Percentiles rank a stretch among this genome's conserved stretches.
These are phyloP conservation scores for Gadopsis marmoratus DNA, from an alignment of 2,797 vertebrate species.

Conservation along the genomic window DNA sequence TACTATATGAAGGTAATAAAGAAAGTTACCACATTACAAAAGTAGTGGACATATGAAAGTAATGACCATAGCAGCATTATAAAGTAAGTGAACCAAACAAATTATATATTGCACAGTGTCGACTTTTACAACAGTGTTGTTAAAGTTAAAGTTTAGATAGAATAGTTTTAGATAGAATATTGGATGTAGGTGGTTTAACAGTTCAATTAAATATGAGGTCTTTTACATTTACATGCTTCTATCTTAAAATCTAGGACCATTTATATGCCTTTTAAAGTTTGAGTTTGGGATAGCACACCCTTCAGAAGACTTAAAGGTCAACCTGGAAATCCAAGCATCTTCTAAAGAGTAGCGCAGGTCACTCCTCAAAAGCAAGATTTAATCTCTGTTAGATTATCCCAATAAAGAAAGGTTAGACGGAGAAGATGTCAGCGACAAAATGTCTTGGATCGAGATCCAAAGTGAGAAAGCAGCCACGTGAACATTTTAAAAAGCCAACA, in stretches of 20 bases:
- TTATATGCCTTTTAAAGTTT: slow-evolving; percentile 53
- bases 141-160: too few relatives aligned
- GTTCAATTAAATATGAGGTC: slow-evolving; percentile 32
- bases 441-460: slow-evolving; percentile 35
- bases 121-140: too few relatives aligned
- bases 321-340: slow-evolving; percentile 62
- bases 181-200: slow-evolving; percentile 28
- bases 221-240: slow-evolving; percentile 46
- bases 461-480: slow-evolving; percentile 19
- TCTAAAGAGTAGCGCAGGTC: slow-evolving; percentile 50
- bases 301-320: slow-evolving; percentile 78
- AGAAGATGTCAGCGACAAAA: slow-evolving; percentile 61
- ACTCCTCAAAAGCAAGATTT: slow-evolving; percentile 67
- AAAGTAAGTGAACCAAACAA: too few relatives aligned
- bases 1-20: too few relatives aligned
- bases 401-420: slow-evolving; percentile 75
- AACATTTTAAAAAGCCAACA: slow-evolving; percentile 11
- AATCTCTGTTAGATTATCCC: slow-evolving; percentile 70
- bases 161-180: slow-evolving; percentile 23
- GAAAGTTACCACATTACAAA: too few relatives aligned
- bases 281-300: slow-evolving; percentile 39
- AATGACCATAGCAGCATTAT: too few relatives aligned
- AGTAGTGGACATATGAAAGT: too few relatives aligned
- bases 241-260: slow-evolving; percentile 54
- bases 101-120: too few relatives aligned